Evolutionary conservation across 2,888 invertebrate genomes (phyloP).

Genomic region (Sturmia bella): DNA sequence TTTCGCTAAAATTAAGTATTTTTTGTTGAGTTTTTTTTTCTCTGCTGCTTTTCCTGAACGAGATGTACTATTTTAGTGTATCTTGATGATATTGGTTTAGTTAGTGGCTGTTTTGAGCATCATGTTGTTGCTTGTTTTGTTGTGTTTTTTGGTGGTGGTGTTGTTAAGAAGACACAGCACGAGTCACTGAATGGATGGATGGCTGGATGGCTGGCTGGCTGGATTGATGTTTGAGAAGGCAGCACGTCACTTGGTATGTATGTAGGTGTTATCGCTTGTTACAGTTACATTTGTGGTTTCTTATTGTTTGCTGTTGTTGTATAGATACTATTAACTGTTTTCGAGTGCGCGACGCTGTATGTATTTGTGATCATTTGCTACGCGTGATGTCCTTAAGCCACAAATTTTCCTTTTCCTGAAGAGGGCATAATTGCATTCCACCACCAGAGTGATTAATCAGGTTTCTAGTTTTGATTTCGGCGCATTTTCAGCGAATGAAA

Average conservation of each 20-base stretch:
- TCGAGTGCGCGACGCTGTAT: conserved; percentile 5
- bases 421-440: conserved; percentile 49
- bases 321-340: background rate
- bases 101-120: conserved; percentile 45
- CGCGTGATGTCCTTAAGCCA: conserved; percentile 82
- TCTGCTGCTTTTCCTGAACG: conserved; percentile 25
- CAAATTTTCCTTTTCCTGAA: conserved; percentile 68
- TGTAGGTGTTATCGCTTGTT: conserved; percentile 79
- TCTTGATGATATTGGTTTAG: conserved; percentile 66
- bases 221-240: conserved; percentile 67
- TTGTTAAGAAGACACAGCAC: conserved; percentile 60
- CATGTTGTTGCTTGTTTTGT: background rate
- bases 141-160: conserved; percentile 14
- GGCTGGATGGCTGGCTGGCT: conserved; percentile 51
- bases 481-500: background rate
- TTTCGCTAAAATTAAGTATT: conserved; percentile 26
- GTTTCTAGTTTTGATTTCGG: conserved; percentile 9
- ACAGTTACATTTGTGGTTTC: conserved; percentile 43
- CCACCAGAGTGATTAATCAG: conserved; percentile 44
- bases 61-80: conserved; percentile 59
- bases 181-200: conserved; percentile 57
- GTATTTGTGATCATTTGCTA: conserved; percentile 76
- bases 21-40: no score
- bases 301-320: conserved; percentile 20
- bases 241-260: conserved; percentile 75